Evolutionary conservation across 23 tunicate species (phyloP).

Genomic region (Trididemnum nubilum): DNA sequence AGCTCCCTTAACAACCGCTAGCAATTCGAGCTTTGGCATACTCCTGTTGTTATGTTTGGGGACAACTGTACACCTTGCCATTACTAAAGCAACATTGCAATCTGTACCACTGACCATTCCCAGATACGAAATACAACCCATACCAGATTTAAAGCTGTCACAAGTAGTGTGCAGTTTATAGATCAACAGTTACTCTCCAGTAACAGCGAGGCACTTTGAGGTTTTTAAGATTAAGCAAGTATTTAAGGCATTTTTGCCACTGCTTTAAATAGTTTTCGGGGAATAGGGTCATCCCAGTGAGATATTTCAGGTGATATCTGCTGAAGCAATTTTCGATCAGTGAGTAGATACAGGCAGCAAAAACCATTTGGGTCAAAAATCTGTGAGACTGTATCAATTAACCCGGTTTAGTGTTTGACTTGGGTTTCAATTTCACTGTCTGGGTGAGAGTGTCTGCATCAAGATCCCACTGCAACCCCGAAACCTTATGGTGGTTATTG

Average conservation of each 20-base stretch:
- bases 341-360: neutral
- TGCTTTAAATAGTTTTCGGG: neutral
- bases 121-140: constrained; percentile 2
- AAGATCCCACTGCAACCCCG: neutral
- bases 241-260: neutral
- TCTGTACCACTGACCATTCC: neutral
- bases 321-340: neutral
- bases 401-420: neutral
- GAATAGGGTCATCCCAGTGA: constrained; percentile 1
- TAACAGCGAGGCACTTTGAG: neutral
- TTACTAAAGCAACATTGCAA: neutral
- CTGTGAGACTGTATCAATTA: neutral
- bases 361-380: neutral
- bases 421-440: neutral
- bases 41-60: neutral
- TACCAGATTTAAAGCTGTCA: neutral
- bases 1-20: neutral
- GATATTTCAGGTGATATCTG: neutral
- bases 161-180: neutral
- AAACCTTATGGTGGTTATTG: neutral
- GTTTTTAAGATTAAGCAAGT: neutral
- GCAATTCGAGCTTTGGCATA: neutral
- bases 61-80: neutral
- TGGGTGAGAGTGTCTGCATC: neutral
- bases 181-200: neutral